Percentiles rank a stretch among this genome's conserved stretches.
phyloP scores from a whole-genome alignment of 1,140 invertebrate genomes.

The Microvelia longipes region DNA sequence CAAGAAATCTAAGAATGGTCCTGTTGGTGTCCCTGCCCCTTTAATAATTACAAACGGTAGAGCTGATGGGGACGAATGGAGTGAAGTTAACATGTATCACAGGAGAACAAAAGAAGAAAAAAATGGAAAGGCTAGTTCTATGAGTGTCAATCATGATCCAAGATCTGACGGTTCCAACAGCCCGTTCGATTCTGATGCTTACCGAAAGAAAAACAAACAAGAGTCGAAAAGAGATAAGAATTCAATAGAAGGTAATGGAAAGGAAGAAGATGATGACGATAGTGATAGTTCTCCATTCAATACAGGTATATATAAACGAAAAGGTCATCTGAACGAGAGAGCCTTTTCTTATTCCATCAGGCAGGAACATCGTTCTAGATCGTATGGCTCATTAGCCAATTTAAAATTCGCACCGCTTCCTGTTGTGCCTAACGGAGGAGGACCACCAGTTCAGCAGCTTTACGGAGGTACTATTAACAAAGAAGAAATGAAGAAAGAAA shows the following conservation, averaged over 20 bases:
- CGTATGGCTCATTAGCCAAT: conserved; percentile 76
- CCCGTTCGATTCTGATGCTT: conserved; percentile 65
- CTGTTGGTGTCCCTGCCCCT: neutral
- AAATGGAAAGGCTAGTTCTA: conserved; percentile 11
- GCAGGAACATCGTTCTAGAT: conserved; percentile 77
- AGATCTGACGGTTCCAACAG: conserved; percentile 37
- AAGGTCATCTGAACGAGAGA: conserved; percentile 80
- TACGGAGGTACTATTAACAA: conserved; percentile 20
- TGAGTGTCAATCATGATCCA: conserved; percentile 18
- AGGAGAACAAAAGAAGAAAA: conserved; percentile 13
- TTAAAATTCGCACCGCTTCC: conserved; percentile 57
- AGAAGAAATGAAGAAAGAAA: conserved; percentile 67
- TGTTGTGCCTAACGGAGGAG: conserved; percentile 22
- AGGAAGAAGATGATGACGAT: conserved; percentile 17
- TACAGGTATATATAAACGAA: conserved; percentile 73
- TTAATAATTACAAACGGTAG: neutral
- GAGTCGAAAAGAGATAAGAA: conserved; percentile 5
- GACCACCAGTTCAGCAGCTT: conserved; percentile 9
- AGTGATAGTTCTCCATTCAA: conserved; percentile 55
- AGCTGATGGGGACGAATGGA: conserved; percentile 3
- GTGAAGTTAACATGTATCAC: conserved; percentile 5
- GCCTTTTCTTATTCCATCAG: conserved; percentile 88
- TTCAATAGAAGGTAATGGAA: conserved; percentile 10
- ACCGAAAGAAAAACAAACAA: conserved; percentile 47
- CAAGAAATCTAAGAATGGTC: conserved; percentile 26